Percentiles rank a stretch among this genome's conserved stretches.
These are phyloP conservation scores for Rallus crepitans DNA, from an alignment of 2,797 vertebrate genomes.

Conservation along the genomic window DNA sequence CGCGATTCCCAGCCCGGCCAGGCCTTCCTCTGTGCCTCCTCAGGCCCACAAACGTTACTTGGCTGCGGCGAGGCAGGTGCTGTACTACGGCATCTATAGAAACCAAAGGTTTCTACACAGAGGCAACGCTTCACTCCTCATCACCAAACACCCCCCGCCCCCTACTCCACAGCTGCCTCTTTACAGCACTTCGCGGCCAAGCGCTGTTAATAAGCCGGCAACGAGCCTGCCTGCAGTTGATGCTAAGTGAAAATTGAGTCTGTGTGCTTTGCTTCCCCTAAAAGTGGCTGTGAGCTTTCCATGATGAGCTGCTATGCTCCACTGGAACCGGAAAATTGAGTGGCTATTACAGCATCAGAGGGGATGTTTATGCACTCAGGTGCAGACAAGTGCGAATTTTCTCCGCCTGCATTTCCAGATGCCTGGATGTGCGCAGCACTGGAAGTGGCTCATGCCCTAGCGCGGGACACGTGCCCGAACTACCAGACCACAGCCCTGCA, in stretches of 20 bases:
- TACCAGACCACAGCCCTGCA: background rate
- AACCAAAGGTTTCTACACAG: background rate
- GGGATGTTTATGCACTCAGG: background rate
- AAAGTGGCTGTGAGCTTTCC: background rate
- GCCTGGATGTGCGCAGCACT: accelerated
- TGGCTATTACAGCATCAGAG: background rate
- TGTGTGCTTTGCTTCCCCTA: background rate
- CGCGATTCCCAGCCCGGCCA: background rate
- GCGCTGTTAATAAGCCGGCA: background rate
- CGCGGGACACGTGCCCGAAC: accelerated
- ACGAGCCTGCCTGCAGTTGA: background rate
- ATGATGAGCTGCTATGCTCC: background rate
- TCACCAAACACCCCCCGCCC: background rate
- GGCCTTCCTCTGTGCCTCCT: background rate
- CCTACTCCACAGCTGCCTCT: background rate
- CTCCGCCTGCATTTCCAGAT: background rate
- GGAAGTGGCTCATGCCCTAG: accelerated
- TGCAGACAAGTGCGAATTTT: background rate
- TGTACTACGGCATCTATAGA: background rate
- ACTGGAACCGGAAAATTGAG: background rate
- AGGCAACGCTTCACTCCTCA: background rate
- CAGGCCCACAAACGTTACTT: background rate
- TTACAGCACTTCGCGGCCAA: background rate
- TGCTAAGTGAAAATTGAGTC: background rate
- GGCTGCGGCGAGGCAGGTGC: accelerated